These are phyloP conservation scores for Lophotis ruficrista DNA, from an alignment of 2,113 vertebrate species.

Conservation along the genomic window DNA sequence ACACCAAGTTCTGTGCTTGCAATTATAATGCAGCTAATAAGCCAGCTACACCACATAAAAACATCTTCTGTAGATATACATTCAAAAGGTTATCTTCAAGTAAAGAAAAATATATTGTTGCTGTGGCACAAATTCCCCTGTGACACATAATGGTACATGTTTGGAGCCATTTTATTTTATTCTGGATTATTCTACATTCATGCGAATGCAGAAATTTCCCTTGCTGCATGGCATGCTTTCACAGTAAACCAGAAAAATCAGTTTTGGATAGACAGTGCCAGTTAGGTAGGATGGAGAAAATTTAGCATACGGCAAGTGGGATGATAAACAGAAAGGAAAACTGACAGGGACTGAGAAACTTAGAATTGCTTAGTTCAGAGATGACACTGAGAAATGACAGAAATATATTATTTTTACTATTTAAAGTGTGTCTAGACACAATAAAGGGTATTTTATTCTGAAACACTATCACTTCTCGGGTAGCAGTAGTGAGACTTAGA, in stretches of 20 bases:
- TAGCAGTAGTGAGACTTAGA: neutral
- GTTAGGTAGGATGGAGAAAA: neutral
- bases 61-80: neutral
- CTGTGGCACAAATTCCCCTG: neutral
- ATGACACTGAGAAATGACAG: neutral
- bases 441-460: neutral
- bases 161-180: neutral
- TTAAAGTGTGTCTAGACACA: neutral
- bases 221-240: neutral
- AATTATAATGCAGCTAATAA: neutral
- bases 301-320: neutral
- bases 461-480: neutral
- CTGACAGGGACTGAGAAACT: neutral
- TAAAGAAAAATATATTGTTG: neutral
- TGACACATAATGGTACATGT: neutral
- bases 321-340: constrained; percentile 23
- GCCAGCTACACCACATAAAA: neutral
- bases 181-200: neutral
- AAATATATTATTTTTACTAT: neutral
- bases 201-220: neutral
- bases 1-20: neutral
- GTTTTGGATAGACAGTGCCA: neutral
- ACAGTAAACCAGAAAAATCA: neutral
- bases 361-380: neutral
- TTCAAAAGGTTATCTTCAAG: neutral